A percentile compares a stretch with the other conserved stretches of the same genome.
These are phyloP conservation scores for Gibbula magus DNA, from an alignment of 2,888 invertebrate species.

Conservation along the genomic window DNA sequence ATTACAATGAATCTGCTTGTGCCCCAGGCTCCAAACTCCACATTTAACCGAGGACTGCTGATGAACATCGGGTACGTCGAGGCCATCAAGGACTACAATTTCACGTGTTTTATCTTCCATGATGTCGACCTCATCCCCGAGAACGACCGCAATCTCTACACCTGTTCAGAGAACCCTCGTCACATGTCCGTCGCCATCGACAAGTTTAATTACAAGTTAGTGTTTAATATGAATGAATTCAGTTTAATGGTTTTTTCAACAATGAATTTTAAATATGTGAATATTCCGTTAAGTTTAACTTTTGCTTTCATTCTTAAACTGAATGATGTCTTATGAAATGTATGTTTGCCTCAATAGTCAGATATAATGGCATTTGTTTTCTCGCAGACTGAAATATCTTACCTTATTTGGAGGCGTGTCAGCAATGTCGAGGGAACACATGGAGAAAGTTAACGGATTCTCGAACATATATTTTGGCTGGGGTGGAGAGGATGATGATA, in stretches of 20 bases:
- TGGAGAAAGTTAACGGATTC: slow-evolving; percentile 91
- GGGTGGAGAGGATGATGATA: slow-evolving; percentile 99
- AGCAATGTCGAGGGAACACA: slow-evolving; percentile 90
- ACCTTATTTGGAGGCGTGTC: slow-evolving; percentile 96
- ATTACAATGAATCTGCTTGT: too few species aligned
- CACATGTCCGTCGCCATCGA: slow-evolving; percentile 96
- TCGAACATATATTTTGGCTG: slow-evolving; percentile 96
- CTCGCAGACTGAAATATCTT: slow-evolving; percentile 89
- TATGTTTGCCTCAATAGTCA: too few species aligned
- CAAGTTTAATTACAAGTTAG: slow-evolving; percentile 79
- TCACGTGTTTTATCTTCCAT: slow-evolving; percentile 94
- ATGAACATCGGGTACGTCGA: slow-evolving; percentile 98
- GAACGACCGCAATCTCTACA: slow-evolving; percentile 93
- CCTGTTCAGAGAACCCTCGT: slow-evolving; percentile 91
- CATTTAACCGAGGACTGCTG: slow-evolving; percentile 93
- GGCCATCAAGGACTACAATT: slow-evolving; percentile 85
- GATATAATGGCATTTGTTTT: slow-evolving; percentile 39
- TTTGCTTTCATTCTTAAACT: neutral
- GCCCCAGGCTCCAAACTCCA: slow-evolving; percentile 51
- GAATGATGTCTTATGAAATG: too few species aligned
- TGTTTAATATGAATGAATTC: neutral
- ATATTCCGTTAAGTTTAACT: neutral
- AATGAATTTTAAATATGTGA: neutral
- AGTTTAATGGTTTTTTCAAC: neutral
- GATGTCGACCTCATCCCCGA: slow-evolving; percentile 96